Evolutionary conservation across 2,797 vertebrate genomes (phyloP).

Genomic region (Pantherophis vulpinus): DNA sequence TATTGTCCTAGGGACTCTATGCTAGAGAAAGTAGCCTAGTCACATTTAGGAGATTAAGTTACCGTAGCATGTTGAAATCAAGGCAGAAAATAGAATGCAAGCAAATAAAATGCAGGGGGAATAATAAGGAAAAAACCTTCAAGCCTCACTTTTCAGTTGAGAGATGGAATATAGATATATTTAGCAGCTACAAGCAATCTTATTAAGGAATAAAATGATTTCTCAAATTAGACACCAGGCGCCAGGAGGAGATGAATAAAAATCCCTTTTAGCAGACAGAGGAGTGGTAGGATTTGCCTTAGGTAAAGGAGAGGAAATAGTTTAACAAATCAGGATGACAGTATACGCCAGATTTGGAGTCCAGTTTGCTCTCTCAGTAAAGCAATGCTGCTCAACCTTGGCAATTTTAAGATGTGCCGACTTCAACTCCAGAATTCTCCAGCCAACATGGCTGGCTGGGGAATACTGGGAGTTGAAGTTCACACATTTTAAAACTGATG

Average conservation of each 20-base stretch:
- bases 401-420: neutral
- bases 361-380: neutral
- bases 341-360: neutral
- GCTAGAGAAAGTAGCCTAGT: neutral
- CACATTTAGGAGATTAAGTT: neutral
- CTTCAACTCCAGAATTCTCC: neutral
- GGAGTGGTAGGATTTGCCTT: neutral
- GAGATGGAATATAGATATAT: neutral
- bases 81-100: neutral
- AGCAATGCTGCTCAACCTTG: neutral
- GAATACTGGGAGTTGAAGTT: neutral
- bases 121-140: neutral
- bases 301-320: neutral
- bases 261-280: neutral
- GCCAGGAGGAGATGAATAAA: neutral
- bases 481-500: neutral
- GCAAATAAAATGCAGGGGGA: neutral
- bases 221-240: neutral
- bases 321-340: neutral
- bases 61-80: neutral
- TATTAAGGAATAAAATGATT: neutral
- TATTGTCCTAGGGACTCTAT: neutral
- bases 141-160: neutral
- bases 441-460: neutral
- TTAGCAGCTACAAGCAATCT: neutral